Evolutionary conservation across 2,888 invertebrate species (phyloP), one percentile per base, ranked within the genome.

Genomic region (Drosophila limbata): DNA sequence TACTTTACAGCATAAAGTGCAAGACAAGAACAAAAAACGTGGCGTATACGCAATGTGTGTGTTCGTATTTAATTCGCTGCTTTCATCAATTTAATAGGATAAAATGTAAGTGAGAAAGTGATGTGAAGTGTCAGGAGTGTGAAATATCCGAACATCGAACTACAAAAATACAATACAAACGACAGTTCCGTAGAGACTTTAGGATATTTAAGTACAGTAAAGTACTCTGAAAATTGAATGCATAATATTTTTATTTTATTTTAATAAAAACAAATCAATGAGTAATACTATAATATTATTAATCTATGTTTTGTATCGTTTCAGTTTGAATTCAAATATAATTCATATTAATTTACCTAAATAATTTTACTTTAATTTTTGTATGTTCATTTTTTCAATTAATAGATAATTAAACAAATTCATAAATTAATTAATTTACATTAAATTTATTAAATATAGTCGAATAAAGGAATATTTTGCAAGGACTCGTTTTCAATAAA

Each of bases 21-120:
- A 40, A 50, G 37, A 50, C 21, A 64, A 48, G 19, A 39, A 17
- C 44, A 25, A 21, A 21, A 45, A 45, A 62, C 51, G 45, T 53
- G 60, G 39, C 50, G 57, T 52, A 60, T 61, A 42, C 51, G 60
- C 65, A 52, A 35, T n/a, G 25, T 25, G 44, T 19, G 50, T 52
- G 53, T 9, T 13, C 17, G 37, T 25, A 25, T 39, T 40, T 51
- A 67, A 63, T 65, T 40, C 42, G 48, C 28, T 50, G 66, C 52
- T 57, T 62, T 76, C 73, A 61, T 71, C 57, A 73, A 63, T 67
- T 79, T 57, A 70, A 79, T 65, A 55, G 53, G 60, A 71, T 74
- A 51, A 68, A 71, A 31, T 39, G 45, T 17, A 62, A 76, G 44
- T 70, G 47, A 21, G 37, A n/a, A 37, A 62, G 33, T 21, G 33